Conservation (phyloP, 2,888 invertebrate species). For the Drosophila monieri region DNA sequence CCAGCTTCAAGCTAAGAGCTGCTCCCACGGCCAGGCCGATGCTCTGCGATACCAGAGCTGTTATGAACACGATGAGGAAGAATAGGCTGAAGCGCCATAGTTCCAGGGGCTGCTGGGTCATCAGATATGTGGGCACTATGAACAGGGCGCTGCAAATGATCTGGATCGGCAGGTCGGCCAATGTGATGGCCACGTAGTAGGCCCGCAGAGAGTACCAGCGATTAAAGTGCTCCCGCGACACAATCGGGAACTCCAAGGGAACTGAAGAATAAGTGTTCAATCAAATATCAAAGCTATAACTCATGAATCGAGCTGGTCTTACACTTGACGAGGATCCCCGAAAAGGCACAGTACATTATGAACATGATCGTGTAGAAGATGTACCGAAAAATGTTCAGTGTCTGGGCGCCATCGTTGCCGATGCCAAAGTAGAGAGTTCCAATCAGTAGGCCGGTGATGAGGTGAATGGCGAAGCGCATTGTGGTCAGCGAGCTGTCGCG, state of each 20-base stretch:
- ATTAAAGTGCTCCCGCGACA: slow-evolving; percentile 93
- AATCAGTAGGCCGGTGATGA: slow-evolving; percentile 91
- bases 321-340: slow-evolving; percentile 95
- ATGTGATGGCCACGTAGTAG: slow-evolving; percentile 91
- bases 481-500: slow-evolving; percentile 90
- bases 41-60: slow-evolving; percentile 93
- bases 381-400: slow-evolving; percentile 93
- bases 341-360: slow-evolving; percentile 96
- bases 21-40: slow-evolving; percentile 94
- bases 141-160: slow-evolving; percentile 90
- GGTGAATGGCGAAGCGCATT: slow-evolving; percentile 91
- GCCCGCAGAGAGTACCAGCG: slow-evolving; percentile 94
- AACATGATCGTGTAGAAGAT: slow-evolving; percentile 97
- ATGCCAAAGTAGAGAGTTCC: slow-evolving; percentile 93
- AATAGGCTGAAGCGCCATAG: slow-evolving; percentile 89
- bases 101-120: slow-evolving; percentile 95
- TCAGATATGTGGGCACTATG: slow-evolving; percentile 90
- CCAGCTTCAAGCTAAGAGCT: slow-evolving; percentile 92
- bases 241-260: slow-evolving; percentile 92
- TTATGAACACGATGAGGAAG: slow-evolving; percentile 89
- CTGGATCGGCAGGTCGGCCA: slow-evolving; percentile 93
- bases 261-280: slow-evolving; percentile 85
- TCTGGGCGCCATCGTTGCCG: slow-evolving; percentile 93
- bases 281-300: not conserved
- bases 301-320: slow-evolving; percentile 84